Evolutionary conservation across 1,140 invertebrate species (phyloP).

Genomic region (Drosophila sproati): DNA sequence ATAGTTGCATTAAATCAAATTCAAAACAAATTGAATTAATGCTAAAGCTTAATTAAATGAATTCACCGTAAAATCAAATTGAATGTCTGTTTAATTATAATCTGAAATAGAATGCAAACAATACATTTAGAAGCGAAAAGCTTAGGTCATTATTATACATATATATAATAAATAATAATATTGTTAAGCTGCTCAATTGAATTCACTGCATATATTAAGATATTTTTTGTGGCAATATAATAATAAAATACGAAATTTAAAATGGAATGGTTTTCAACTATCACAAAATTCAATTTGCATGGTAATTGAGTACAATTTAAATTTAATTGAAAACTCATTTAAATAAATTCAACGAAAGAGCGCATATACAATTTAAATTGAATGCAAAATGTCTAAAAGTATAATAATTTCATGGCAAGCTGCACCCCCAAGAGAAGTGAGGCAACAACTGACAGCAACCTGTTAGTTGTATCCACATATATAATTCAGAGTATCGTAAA

Average conservation of each 20-base stretch:
- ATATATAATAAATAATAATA: not conserved
- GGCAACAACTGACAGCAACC: not conserved
- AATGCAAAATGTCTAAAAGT: too few relatives aligned
- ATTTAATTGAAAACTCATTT: not conserved
- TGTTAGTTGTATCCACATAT: not conserved
- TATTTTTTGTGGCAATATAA: not conserved
- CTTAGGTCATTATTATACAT: slow-evolving; percentile 8
- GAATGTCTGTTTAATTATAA: slow-evolving; percentile 5
- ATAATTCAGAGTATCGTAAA: slow-evolving; percentile 19
- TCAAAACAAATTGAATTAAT: slow-evolving; percentile 1
- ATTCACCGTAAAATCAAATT: not conserved
- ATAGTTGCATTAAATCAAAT: not conserved
- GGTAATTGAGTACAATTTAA: not conserved
- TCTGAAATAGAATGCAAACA: slow-evolving; percentile 10
- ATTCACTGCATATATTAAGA: too few relatives aligned
- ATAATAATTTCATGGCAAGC: too few relatives aligned
- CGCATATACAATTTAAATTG: too few relatives aligned
- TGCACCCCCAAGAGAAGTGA: too few relatives aligned
- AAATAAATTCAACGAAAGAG: too few relatives aligned
- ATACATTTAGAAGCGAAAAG: slow-evolving; percentile 3
- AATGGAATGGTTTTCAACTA: not conserved
- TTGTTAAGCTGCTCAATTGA: not conserved
- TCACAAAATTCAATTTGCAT: slow-evolving; percentile 1
- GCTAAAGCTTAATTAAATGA: slow-evolving; percentile 2
- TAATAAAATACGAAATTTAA: not conserved